A percentile compares a stretch with the other conserved stretches of the same genome.
These are phyloP conservation scores for Cartodere bifasciata DNA, from an alignment of 2,888 invertebrate species.

Conservation along the genomic window DNA sequence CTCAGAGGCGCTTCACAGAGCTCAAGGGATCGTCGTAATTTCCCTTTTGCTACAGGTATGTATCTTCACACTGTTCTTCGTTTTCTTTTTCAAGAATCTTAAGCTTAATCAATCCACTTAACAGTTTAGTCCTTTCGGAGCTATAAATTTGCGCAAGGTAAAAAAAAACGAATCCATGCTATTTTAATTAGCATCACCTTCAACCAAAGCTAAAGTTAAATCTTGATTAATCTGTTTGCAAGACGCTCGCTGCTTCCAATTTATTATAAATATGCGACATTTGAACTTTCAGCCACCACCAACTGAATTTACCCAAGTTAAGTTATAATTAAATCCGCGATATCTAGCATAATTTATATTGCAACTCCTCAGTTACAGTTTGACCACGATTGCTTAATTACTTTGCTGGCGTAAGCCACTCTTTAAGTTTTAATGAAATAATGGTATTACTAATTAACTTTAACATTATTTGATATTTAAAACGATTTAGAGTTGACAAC, in stretches of 20 bases:
- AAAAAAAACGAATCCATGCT: slow-evolving; percentile 12
- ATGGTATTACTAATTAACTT: too few species aligned
- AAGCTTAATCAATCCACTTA: too few species aligned
- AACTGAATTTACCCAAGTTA: slow-evolving; percentile 14
- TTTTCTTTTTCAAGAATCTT: too few species aligned
- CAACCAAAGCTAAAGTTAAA: too few species aligned
- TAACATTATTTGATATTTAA: too few species aligned
- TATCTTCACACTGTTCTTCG: too few species aligned
- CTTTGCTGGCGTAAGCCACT: too few species aligned
- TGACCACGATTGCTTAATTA: too few species aligned
- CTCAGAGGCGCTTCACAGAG: slow-evolving; percentile 84
- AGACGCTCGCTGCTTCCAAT: too few species aligned
- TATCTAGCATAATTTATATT: slow-evolving; percentile 20
- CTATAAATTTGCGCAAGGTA: neutral
- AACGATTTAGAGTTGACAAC: too few species aligned
- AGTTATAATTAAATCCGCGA: slow-evolving; percentile 24
- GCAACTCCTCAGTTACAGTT: slow-evolving; percentile 18
- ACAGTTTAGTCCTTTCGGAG: too few species aligned
- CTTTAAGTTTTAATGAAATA: too few species aligned
- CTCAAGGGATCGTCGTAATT: slow-evolving; percentile 91
- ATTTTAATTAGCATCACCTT: slow-evolving; percentile 27
- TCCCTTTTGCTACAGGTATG: slow-evolving; percentile 88
- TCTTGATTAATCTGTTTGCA: slow-evolving; percentile 23
- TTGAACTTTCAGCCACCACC: slow-evolving; percentile 17
- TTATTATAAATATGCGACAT: slow-evolving; percentile 25